A percentile compares a stretch with the other conserved stretches of the same genome.
phyloP scores from a whole-genome alignment of 2,888 invertebrate species.

The Spisula solida region DNA sequence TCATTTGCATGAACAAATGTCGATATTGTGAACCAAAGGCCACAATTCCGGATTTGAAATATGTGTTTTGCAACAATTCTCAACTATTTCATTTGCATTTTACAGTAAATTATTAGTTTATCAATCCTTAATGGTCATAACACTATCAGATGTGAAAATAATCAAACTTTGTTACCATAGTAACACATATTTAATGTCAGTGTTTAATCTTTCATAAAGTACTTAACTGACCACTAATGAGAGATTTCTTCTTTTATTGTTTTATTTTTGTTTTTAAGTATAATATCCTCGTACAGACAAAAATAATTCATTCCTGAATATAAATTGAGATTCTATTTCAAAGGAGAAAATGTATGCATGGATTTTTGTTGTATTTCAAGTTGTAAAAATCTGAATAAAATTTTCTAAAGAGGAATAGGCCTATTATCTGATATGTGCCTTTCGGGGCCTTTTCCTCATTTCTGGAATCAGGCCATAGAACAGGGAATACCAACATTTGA shows the following conservation, averaged over 20 bases:
- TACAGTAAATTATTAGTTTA: slow-evolving; percentile 12
- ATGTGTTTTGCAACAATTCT: slow-evolving; percentile 16
- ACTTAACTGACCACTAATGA: slow-evolving; percentile 8
- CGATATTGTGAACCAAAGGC: slow-evolving; percentile 8
- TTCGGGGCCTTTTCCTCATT: too few species aligned
- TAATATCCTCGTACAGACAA: background rate
- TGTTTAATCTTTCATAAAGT: background rate
- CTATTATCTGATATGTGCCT: background rate
- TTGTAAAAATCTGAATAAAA: slow-evolving; percentile 1
- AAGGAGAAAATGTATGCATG: background rate
- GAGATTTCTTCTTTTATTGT: background rate
- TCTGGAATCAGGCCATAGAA: too few species aligned
- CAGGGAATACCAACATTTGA: too few species aligned
- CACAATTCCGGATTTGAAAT: slow-evolving; percentile 6
- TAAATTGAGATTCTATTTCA: background rate
- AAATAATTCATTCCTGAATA: background rate
- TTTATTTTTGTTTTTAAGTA: background rate
- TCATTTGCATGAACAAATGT: slow-evolving; percentile 24
- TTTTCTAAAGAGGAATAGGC: background rate
- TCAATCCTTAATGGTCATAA: slow-evolving; percentile 14
- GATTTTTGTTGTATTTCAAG: background rate
- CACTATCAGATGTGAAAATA: slow-evolving; percentile 11
- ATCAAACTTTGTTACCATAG: slow-evolving; percentile 7
- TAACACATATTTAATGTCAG: slow-evolving; percentile 9
- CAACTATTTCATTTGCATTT: slow-evolving; percentile 12